Base-by-base conservation (phyloP, 2,888 invertebrate species). In the Caenorhabditis doughertyi region DNA sequence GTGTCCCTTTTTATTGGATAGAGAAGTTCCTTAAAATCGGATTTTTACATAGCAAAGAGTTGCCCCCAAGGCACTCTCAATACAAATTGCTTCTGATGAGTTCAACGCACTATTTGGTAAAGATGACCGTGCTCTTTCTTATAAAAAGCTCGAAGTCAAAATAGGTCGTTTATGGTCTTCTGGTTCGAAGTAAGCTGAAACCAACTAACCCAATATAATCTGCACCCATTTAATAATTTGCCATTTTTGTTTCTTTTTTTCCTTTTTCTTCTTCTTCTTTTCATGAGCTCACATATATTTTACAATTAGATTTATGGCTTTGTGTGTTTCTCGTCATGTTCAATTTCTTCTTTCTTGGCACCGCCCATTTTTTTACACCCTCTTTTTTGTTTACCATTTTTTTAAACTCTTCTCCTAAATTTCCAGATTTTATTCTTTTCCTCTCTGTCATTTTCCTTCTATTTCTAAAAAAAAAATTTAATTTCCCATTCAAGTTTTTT, bases 301-400 rank as follows among this genome's bases (percentile, higher is more conserved):
- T 42, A 62, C 51, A 72, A 72, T 72, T 72, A 62, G 72, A 72
- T 72, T 72, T 72, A 72, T 72, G 62, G 49, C 42, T 62, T 72
- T 72, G 60, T 72, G 67, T 32, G 27, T 47, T 27, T 64, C 29
- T 64, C 47, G 29, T 64, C 44, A 35, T 70, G 32, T 49, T 60
- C 60, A 47, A 23, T 47, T 60, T 25, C 60, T 44, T 42, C 23
- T 58, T 58, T 23, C 44, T 16, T 42, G 18, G 39, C 25, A 25
- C 60, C 58, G 16, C 32, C 58, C 44, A 32, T 42, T 35, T 55
- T 7, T 3, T 39, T 44, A 18, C n/a, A 13, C 18, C n/a, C 18
- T 18, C n/a, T 29, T 55, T 44, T 56, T 70, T 70, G 39, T 70
- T 70, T 68, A 55, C 55, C 27, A 55, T 55, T 39, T 65, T 32